These are phyloP conservation scores for Agrotis clavis DNA, from an alignment of 2,888 invertebrate genomes.

Conservation along the genomic window DNA sequence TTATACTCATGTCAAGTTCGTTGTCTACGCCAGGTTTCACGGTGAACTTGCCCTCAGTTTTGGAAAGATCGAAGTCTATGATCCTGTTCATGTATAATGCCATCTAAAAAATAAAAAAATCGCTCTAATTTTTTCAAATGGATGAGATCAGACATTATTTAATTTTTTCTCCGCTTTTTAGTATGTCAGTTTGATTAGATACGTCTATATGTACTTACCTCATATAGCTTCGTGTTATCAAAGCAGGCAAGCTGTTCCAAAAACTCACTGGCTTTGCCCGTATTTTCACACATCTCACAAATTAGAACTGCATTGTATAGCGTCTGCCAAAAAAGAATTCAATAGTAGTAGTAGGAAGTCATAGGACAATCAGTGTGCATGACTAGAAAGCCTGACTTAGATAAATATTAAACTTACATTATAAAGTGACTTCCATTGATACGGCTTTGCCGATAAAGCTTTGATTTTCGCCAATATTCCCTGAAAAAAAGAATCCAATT, in stretches of 20 bases:
- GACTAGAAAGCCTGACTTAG: too few relatives aligned
- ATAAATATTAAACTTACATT: constrained; percentile 87
- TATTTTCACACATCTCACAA: constrained; percentile 92
- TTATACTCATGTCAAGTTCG: constrained; percentile 94
- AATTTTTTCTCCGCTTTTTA: too few relatives aligned
- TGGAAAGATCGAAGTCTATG: constrained; percentile 93
- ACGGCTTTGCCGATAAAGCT: constrained; percentile 91
- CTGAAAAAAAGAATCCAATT: constrained; percentile 74
- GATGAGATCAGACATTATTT: background rate
- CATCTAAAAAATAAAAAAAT: constrained; percentile 79
- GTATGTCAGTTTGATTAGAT: background rate
- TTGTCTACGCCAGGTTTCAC: constrained; percentile 94
- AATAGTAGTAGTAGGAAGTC: too few relatives aligned
- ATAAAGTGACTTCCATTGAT: constrained; percentile 94
- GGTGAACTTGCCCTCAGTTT: constrained; percentile 92
- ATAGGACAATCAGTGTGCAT: too few relatives aligned
- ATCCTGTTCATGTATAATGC: constrained; percentile 93
- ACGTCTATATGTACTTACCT: constrained; percentile 70
- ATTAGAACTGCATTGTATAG: constrained; percentile 93
- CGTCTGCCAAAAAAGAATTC: constrained; percentile 85
- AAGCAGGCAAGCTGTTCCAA: constrained; percentile 87
- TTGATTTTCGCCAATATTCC: constrained; percentile 92
- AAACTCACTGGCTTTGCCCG: constrained; percentile 86
- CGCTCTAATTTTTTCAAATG: background rate
- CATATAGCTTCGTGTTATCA: constrained; percentile 89